Evolutionary conservation across 2,113 vertebrate species (phyloP).

Genomic region (Upupa epops): DNA sequence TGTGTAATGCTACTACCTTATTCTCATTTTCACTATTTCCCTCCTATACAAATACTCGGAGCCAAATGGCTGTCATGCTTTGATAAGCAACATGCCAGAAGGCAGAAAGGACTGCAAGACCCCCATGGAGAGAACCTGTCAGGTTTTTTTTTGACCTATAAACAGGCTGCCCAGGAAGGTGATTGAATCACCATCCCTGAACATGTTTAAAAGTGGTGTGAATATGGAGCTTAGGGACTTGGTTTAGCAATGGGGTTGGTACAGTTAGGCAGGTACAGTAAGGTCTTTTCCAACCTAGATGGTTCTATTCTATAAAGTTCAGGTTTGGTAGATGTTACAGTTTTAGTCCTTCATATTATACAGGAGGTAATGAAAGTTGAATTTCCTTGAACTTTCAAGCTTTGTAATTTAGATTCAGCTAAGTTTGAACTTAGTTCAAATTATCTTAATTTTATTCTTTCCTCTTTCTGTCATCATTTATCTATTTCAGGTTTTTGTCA

Average conservation of each 20-base stretch:
- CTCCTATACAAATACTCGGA: background rate
- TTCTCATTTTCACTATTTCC: constrained; percentile 2
- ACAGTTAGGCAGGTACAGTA: no score
- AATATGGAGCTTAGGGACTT: no score
- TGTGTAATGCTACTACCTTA: background rate
- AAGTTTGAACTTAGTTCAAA: background rate
- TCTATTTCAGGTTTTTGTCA: background rate
- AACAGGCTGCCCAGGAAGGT: no score
- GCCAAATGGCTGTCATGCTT: constrained; percentile 28
- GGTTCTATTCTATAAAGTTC: background rate
- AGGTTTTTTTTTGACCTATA: constrained; percentile 40
- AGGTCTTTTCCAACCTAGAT: no score
- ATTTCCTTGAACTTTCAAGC: background rate
- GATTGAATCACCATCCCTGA: no score
- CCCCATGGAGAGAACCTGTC: constrained; percentile 22
- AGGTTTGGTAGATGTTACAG: background rate
- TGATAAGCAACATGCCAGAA: constrained; percentile 20
- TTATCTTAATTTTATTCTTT: background rate
- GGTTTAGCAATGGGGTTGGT: no score
- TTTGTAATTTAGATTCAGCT: background rate
- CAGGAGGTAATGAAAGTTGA: background rate
- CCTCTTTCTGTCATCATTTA: background rate
- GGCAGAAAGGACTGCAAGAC: constrained; percentile 13
- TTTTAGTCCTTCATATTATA: background rate
- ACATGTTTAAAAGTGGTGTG: no score